phyloP scores from a whole-genome alignment of 2,888 invertebrate genomes.

The Aphidius colemani region DNA sequence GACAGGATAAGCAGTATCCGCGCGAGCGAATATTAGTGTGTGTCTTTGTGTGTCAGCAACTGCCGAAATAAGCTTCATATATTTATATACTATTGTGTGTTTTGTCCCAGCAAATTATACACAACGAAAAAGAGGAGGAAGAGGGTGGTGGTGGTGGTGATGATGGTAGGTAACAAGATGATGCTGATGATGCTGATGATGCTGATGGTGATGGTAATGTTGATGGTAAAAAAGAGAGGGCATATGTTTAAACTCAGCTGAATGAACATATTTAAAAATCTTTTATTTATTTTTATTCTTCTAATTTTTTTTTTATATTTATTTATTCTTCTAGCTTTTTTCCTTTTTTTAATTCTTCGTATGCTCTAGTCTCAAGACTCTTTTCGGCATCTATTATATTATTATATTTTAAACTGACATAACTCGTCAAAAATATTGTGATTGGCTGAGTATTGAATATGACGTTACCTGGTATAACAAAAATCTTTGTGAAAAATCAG shows the following conservation, averaged over 20 bases:
- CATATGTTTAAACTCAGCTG: constrained; percentile 51
- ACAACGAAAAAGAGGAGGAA: too few species aligned
- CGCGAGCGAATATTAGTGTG: constrained; percentile 15
- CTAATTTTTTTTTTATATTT: constrained; percentile 29
- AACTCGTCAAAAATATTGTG: constrained; percentile 61
- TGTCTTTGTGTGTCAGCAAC: constrained; percentile 17
- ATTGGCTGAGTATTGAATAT: constrained; percentile 53
- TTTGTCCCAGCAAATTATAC: constrained; percentile 43
- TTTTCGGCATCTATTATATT: too few species aligned
- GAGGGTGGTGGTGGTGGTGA: too few species aligned
- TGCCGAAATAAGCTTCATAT: constrained; percentile 11
- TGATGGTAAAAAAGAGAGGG: constrained; percentile 27
- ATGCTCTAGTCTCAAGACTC: constrained; percentile 14
- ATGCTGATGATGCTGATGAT: too few species aligned
- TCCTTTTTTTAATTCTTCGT: constrained; percentile 23
- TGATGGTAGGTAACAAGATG: too few species aligned
- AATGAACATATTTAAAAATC: constrained; percentile 41
- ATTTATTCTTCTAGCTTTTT: constrained; percentile 27
- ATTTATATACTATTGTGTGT: constrained; percentile 27
- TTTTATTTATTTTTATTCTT: constrained; percentile 35
- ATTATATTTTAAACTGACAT: constrained; percentile 45
- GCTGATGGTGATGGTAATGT: too few species aligned
- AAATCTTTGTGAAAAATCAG: constrained; percentile 20
- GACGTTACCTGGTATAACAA: constrained; percentile 49
- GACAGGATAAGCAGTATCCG: constrained; percentile 47